phyloP scores from a whole-genome alignment of 30 jellyfish, hydroid and myxozoan genomes.

The Pelagia noctiluca region DNA sequence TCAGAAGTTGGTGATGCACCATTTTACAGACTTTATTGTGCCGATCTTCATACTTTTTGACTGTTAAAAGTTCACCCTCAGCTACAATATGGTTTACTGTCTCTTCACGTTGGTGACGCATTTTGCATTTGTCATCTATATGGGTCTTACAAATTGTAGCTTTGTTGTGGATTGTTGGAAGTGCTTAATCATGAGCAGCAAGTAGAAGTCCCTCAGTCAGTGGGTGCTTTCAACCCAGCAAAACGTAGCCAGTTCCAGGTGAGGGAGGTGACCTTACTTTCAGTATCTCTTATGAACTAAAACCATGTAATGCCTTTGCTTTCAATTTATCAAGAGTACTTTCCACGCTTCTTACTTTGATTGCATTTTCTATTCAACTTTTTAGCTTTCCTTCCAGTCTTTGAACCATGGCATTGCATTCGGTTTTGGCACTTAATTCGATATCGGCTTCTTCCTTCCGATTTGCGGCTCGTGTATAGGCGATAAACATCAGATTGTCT shows the following conservation, averaged over 20 bases:
- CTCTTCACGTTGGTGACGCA: conserved; percentile 37
- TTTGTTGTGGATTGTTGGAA: conserved; percentile 9
- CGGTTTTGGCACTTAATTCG: background rate
- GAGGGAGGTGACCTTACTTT: background rate
- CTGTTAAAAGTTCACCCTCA: conserved; percentile 39
- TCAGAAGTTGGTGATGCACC: too few relatives aligned
- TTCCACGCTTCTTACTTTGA: too few relatives aligned
- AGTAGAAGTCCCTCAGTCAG: conserved; percentile 21
- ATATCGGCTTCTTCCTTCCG: background rate
- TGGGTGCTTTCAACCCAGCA: conserved; percentile 31
- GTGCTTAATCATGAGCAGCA: conserved; percentile 48
- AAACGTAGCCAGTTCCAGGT: background rate
- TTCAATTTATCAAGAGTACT: too few relatives aligned
- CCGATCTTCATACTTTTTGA: background rate
- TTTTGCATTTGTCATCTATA: conserved; percentile 19
- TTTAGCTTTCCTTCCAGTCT: background rate
- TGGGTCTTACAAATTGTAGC: conserved; percentile 18
- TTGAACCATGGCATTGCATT: background rate
- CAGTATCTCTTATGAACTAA: background rate
- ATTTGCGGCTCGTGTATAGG: background rate
- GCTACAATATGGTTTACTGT: conserved; percentile 27
- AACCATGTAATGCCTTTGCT: background rate
- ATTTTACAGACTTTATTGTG: too few relatives aligned
- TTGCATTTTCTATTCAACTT: background rate
- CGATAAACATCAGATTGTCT: background rate